Evolutionary conservation across 2,888 invertebrate species (phyloP).

Genomic region (Minunthozetes semirufus): DNA sequence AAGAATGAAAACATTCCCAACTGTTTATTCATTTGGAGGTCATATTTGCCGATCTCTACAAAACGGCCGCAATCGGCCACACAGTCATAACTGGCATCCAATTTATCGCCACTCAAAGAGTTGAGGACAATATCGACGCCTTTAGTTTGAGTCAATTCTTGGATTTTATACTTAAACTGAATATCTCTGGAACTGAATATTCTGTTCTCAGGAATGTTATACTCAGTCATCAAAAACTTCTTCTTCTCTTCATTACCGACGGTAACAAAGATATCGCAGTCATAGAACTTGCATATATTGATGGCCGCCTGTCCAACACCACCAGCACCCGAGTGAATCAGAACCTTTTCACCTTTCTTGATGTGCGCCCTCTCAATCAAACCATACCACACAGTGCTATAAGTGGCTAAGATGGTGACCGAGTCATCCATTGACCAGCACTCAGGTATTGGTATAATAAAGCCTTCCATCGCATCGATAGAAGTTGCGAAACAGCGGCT

Average conservation of each 20-base stretch:
- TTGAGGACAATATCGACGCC: conserved; percentile 90
- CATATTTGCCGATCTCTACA: background rate
- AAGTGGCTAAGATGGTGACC: conserved; percentile 85
- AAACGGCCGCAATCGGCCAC: no score
- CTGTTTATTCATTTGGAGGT: background rate
- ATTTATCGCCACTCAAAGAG: conserved; percentile 89
- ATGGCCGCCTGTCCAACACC: conserved; percentile 97
- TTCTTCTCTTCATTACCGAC: conserved; percentile 72
- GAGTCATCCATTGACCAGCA: conserved; percentile 83
- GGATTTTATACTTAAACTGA: conserved; percentile 75
- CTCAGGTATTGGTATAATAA: conserved; percentile 80
- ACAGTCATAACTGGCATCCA: conserved; percentile 53
- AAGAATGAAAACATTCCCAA: background rate
- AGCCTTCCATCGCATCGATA: conserved; percentile 59
- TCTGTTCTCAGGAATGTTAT: conserved; percentile 52
- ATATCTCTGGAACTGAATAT: no score
- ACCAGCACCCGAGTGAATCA: conserved; percentile 92
- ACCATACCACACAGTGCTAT: conserved; percentile 78
- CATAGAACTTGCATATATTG: conserved; percentile 77
- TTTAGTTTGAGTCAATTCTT: conserved; percentile 72
- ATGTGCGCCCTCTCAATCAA: conserved; percentile 76
- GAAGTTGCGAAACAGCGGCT: conserved; percentile 75
- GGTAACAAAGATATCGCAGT: conserved; percentile 82
- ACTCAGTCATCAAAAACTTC: conserved; percentile 74
- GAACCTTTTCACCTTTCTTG: conserved; percentile 68